Base-by-base conservation (phyloP, 2,113 vertebrate genomes). In the Ophthalmolycus amberensis region DNA sequence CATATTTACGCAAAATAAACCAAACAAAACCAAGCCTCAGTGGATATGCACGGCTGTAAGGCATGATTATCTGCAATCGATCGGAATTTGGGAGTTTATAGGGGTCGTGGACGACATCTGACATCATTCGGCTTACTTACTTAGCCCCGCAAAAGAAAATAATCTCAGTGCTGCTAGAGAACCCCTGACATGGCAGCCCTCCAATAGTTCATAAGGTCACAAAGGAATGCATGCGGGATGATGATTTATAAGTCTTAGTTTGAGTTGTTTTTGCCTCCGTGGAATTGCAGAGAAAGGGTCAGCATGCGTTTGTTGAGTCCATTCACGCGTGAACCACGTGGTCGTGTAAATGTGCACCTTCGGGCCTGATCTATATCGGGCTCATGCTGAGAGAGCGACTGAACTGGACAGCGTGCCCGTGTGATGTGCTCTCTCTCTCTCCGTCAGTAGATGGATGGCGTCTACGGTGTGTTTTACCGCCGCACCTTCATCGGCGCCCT, bases 401-500 rank as follows among this genome's bases (percentile, higher is more conserved):
- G 40, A 86, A 85, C 82, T 84, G 87, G 79, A 18, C 71, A 42
- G 64, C 3, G 50, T 37, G 40, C 42, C 72, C 29, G 77, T 92
- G 85, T 90, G 91, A 91, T 85, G 83, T 84, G 75, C 72, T 79
- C 80, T 40, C 75, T 32, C 32, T 29, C 2, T 40, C 75, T 34
- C 82, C 85, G 87, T 90, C 89, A 80, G 86, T 52, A 79, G 85
- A 85, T 83, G 63, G 81, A 80, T 79, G 82, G 90, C 74, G 81
- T 90, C 84, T 80, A 67, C 85, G 48, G 78, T 83, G 82, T 77
- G 64, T 84, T 93, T 88, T 83, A 84, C 86, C 34, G 27, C 72
- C 37, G 72, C 86, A 77, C 92, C 92, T 91, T 88, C 87, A 90
- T 91, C 88, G 84, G 85, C 37, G 72, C 52, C 56, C 89, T 90